Conservation (phyloP, 2,888 invertebrate species). For the Scaptomyza reducta region DNA sequence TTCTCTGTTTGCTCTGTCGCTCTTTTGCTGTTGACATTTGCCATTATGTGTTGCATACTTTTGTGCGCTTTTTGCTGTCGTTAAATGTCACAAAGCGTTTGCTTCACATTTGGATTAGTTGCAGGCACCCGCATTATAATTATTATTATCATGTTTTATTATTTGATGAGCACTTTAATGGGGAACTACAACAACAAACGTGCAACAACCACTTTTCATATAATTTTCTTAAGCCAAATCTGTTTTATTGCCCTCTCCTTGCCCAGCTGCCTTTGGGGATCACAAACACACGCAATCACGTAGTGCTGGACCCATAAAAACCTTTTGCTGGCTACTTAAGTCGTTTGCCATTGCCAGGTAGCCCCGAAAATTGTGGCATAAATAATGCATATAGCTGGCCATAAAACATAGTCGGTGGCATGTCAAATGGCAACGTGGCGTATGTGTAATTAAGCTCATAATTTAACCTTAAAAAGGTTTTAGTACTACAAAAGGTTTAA, state of each 20-base stretch:
- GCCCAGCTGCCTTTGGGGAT: slow-evolving; percentile 25
- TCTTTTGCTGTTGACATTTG: slow-evolving; percentile 76
- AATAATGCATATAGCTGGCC: slow-evolving; percentile 68
- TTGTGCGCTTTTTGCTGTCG: slow-evolving; percentile 58
- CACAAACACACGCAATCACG: slow-evolving; percentile 24
- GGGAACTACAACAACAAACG: background rate
- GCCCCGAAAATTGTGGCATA: slow-evolving; percentile 54
- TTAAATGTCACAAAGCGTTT: slow-evolving; percentile 61
- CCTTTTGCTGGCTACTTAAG: slow-evolving; percentile 72
- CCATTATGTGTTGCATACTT: slow-evolving; percentile 74
- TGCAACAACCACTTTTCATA: slow-evolving; percentile 43
- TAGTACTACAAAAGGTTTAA: background rate
- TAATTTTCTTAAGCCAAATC: slow-evolving; percentile 65
- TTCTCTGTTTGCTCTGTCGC: background rate
- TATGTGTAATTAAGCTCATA: slow-evolving; percentile 71
- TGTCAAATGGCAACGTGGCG: slow-evolving; percentile 61
- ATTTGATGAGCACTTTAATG: slow-evolving; percentile 53
- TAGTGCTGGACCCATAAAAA: slow-evolving; percentile 61
- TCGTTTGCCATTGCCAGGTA: slow-evolving; percentile 49
- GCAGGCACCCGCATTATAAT: slow-evolving; percentile 35
- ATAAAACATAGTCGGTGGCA: slow-evolving; percentile 58
- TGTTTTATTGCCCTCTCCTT: slow-evolving; percentile 70
- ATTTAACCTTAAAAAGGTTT: slow-evolving; percentile 34
- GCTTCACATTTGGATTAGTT: slow-evolving; percentile 54
- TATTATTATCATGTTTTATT: slow-evolving; percentile 65